Base-by-base conservation (phyloP, 2,888 invertebrate genomes). In the Agrilus cyanescens region DNA sequence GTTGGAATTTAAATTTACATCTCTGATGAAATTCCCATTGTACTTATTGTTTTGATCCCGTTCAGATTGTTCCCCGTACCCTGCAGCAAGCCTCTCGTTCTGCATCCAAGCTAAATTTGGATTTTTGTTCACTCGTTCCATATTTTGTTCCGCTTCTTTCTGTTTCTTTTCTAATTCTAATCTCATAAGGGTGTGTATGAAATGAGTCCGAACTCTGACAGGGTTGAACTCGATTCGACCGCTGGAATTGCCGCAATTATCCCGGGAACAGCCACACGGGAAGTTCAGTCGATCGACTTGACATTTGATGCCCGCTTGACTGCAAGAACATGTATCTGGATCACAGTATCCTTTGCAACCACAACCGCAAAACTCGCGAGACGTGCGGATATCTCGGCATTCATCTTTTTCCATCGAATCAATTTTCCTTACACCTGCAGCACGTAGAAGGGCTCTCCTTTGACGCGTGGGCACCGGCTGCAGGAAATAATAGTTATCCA, bases 141-240 rank as follows among this genome's bases (percentile, higher is more conserved):
- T 43, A 16, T 32, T 33, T 31, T 58, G 60, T 57, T 82, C 81
- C 48, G 73, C 72, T 34, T 70, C 69, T 18, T 70, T 68, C 53
- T 83, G 82, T 64, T 87, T 86, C 69, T 85, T 89, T 66, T 91
- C 91, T 56, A 91, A 68, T 50, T 90, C 86, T 51, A 94, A 65
- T 48, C 94, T 78, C 94, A 95, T 94, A 40, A 96, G 74, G 0
- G 96, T 97, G 61, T 95, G 94, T 56, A 96, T 91, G 61, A 94
- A 96, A 68, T 97, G 97, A 12, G 94, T 94, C 49, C 94, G 78
- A 5, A 97, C 96, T 50, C 96, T 77, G 31, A 90, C 81, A 1
- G 95, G 94, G 65, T 95, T 95, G 63, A 97, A 97, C 66, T 96
- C 96, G 50, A 96, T 88, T 49, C 97, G 77, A 4, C 97, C 97